A percentile compares a stretch with the other conserved stretches of the same genome.
These are phyloP conservation scores for Actenoides hombroni DNA, from an alignment of 2,113 vertebrate genomes.

Conservation along the genomic window DNA sequence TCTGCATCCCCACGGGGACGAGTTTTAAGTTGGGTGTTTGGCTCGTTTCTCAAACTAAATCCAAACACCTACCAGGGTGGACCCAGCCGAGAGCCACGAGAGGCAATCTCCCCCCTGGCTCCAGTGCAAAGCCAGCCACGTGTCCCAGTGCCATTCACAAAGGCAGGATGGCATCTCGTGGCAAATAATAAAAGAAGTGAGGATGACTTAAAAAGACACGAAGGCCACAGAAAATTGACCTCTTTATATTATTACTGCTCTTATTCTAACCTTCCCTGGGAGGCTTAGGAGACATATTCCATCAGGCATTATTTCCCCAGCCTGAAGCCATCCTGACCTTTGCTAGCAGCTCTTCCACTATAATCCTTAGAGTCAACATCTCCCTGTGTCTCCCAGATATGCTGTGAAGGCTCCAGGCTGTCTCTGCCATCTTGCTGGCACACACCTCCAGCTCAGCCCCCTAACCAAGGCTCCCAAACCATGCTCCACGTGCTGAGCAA, in stretches of 20 bases:
- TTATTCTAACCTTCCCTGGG: neutral
- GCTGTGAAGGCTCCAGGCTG: neutral
- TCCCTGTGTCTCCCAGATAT: fast-evolving
- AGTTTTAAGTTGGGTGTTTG: neutral
- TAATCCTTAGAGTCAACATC: neutral
- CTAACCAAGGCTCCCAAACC: neutral
- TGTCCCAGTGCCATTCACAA: neutral
- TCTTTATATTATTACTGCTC: neutral
- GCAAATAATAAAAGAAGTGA: neutral
- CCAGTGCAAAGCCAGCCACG: neutral
- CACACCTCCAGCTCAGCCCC: neutral
- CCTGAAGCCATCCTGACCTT: neutral
- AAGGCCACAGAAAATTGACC: neutral
- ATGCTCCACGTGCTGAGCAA: neutral
- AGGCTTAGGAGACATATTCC: neutral
- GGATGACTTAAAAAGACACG: neutral
- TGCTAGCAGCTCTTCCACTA: neutral
- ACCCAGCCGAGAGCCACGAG: neutral
- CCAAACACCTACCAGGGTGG: neutral
- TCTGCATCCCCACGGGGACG: neutral
- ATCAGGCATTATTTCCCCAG: neutral
- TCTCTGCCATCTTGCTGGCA: neutral
- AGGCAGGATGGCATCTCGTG: neutral
- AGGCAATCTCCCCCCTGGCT: neutral
- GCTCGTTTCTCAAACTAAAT: neutral